A percentile compares a stretch with the other conserved stretches of the same genome.
Conservation (phyloP, 35 echinoderm and acorn worm species). For the Hemicentrotus pulcherrimus region DNA sequence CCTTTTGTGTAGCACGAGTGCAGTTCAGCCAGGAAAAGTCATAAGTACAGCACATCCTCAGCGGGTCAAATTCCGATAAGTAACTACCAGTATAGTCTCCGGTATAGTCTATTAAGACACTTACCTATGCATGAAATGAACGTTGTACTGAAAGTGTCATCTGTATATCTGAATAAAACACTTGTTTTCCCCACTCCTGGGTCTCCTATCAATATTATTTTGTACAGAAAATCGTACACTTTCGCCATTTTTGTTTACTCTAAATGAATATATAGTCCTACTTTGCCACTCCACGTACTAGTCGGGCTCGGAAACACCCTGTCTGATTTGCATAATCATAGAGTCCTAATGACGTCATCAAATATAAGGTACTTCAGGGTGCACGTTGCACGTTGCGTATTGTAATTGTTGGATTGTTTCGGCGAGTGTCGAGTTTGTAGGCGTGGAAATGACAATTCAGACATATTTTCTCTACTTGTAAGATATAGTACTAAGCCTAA, state of each 20-base stretch:
- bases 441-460: no score
- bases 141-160: conserved; percentile 96
- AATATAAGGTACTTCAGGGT: conserved; percentile 55
- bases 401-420: no score
- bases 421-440: no score
- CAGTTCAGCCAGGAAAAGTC: not conserved
- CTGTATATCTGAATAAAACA: conserved; percentile 98
- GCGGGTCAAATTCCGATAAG: not conserved
- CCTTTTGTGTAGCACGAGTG: not conserved
- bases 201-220: conserved; percentile 94
- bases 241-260: conserved; percentile 23
- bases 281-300: not conserved
- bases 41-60: not conserved
- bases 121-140: conserved; percentile 99
- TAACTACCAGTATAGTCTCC: not conserved
- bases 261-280: not conserved
- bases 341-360: conserved; percentile 28
- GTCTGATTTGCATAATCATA: conserved; percentile 75
- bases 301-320: conserved; percentile 67
- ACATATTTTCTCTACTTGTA: no score
- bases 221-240: conserved; percentile 96
- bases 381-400: no score
- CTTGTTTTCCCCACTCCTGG: conserved; percentile 97
- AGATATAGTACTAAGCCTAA: no score
- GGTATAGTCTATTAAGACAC: not conserved